Percentiles rank a stretch among this genome's conserved stretches.
These are phyloP conservation scores for Eulemur rubriventer DNA, from an alignment of 2,797 vertebrate species.

Conservation along the genomic window DNA sequence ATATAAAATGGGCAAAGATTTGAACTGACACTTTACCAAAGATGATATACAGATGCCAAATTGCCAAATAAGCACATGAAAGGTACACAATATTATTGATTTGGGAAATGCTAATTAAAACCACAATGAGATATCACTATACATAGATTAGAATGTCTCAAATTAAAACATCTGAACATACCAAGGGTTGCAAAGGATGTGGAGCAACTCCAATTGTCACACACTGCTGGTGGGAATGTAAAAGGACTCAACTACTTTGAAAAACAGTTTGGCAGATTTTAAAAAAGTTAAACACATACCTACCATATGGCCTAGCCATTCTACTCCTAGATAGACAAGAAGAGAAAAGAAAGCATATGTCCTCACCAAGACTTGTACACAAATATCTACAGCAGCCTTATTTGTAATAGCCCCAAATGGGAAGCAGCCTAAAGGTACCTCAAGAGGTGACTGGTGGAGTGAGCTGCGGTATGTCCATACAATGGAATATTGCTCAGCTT, in stretches of 20 bases:
- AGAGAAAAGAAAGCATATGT: neutral
- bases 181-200: neutral
- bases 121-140: neutral
- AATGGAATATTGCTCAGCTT: neutral
- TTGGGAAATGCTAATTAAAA: neutral
- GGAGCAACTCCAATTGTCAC: neutral
- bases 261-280: neutral
- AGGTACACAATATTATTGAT: neutral
- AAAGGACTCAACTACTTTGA: conserved; percentile 21
- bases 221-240: neutral
- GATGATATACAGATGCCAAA: neutral
- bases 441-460: neutral
- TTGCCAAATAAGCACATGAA: neutral
- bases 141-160: neutral
- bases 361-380: neutral
- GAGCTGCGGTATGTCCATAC: neutral
- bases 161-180: neutral
- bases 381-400: neutral
- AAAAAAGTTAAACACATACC: neutral
- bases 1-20: neutral
- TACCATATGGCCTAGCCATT: neutral
- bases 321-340: conserved; percentile 3
- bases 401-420: neutral
- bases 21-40: neutral
- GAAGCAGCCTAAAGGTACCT: neutral